Percentiles rank a stretch among this genome's conserved stretches.
Conservation (phyloP, 2,797 vertebrate species). For the Zalophus californianus region DNA sequence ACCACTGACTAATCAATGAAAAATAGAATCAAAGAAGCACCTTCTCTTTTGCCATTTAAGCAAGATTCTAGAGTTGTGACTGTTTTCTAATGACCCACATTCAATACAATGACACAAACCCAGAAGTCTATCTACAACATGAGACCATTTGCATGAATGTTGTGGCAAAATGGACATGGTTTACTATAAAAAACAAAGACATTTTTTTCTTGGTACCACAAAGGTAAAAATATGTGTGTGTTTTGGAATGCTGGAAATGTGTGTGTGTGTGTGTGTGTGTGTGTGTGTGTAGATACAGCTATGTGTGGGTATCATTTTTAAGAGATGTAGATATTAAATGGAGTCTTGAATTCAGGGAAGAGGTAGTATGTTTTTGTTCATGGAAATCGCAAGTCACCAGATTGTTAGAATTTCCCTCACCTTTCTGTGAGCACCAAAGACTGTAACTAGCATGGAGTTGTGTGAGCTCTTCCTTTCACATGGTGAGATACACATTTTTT, state of each 20-base stretch:
- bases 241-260: conserved; percentile 9
- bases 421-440: neutral
- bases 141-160: neutral
- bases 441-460: neutral
- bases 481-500: neutral
- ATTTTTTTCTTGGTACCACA: neutral
- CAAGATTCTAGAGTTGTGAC: neutral
- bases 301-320: neutral
- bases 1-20: neutral
- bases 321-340: neutral
- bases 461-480: neutral
- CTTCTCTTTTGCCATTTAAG: conserved; percentile 26
- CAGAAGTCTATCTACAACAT: neutral
- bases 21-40: neutral
- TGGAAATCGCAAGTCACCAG: neutral
- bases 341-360: neutral
- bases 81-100: neutral
- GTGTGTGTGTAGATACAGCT: neutral
- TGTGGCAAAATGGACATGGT: neutral
- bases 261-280: too few species aligned
- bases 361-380: neutral
- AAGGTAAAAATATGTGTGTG: neutral
- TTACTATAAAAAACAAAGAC: neutral
- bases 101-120: neutral
- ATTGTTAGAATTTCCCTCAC: neutral